These are phyloP conservation scores for Cryptophagus acutangulus DNA, from an alignment of 2,888 invertebrate species.

Conservation along the genomic window DNA sequence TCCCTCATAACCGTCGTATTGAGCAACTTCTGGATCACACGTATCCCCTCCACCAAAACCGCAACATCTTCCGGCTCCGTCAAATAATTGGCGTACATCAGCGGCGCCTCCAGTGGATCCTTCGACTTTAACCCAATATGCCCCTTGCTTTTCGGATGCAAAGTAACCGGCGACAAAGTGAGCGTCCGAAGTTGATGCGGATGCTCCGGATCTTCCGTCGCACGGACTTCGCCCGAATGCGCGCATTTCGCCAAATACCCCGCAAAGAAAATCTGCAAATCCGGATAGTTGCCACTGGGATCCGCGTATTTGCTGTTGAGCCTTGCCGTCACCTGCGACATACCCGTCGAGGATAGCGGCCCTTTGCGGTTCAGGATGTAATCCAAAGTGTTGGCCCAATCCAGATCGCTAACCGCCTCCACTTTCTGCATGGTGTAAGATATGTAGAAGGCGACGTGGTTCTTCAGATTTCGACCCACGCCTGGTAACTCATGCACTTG, in stretches of 20 bases:
- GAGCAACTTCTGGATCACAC: constrained; percentile 54
- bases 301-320: constrained; percentile 59
- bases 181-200: constrained; percentile 40
- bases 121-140: constrained; percentile 58
- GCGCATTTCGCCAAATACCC: constrained; percentile 61
- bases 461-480: constrained; percentile 65
- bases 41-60: constrained; percentile 59
- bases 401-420: constrained; percentile 53
- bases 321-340: constrained; percentile 64
- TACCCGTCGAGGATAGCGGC: constrained; percentile 59
- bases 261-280: constrained; percentile 63
- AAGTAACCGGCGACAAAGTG: constrained; percentile 55
- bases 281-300: constrained; percentile 57
- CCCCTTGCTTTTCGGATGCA: constrained; percentile 65
- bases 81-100: constrained; percentile 76
- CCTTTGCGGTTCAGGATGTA: constrained; percentile 58
- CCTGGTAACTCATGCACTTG: constrained; percentile 60
- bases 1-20: constrained; percentile 55
- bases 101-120: constrained; percentile 65
- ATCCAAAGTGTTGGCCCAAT: constrained; percentile 59
- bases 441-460: constrained; percentile 61
- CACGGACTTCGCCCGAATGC: constrained; percentile 49
- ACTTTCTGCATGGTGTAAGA: constrained; percentile 54
- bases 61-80: constrained; percentile 60
- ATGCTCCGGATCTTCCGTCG: constrained; percentile 41